Evolutionary conservation across 2,113 vertebrate genomes (phyloP).

Genomic region (Laticauda laticaudata): DNA sequence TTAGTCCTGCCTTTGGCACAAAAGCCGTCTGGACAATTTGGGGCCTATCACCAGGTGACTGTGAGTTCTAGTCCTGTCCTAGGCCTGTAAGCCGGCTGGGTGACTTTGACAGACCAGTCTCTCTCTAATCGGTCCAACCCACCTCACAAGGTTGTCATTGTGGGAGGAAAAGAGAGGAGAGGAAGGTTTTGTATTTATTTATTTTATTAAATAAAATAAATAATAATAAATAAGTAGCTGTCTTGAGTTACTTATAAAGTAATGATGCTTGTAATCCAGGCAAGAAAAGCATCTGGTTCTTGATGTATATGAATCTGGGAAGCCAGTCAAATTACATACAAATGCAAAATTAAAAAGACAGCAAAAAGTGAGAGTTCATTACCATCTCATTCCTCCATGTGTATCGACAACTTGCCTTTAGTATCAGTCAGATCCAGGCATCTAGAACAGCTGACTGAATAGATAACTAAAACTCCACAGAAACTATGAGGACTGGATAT

Average conservation of each 20-base stretch:
- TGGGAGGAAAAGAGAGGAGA: neutral
- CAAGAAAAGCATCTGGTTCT: neutral
- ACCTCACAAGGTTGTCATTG: neutral
- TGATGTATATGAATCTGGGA: neutral
- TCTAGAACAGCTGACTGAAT: neutral
- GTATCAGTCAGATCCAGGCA: neutral
- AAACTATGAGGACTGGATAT: neutral
- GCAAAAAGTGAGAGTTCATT: neutral
- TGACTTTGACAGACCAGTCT: neutral
- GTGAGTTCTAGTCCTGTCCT: neutral
- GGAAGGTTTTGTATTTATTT: neutral
- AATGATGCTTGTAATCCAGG: neutral
- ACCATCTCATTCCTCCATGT: neutral
- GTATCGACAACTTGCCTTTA: neutral
- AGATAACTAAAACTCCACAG: neutral
- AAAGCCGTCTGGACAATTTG: neutral
- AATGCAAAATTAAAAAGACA: neutral
- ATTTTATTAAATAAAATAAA: neutral
- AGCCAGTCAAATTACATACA: slow-evolving; percentile 1
- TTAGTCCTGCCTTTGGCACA: neutral
- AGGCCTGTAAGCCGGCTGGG: neutral
- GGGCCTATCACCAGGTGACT: neutral
- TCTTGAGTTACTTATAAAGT: neutral
- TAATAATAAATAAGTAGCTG: too few relatives aligned
- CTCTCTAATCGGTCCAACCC: neutral